phyloP scores from a whole-genome alignment of 1,140 invertebrate species.

The Drosophila miranda region DNA sequence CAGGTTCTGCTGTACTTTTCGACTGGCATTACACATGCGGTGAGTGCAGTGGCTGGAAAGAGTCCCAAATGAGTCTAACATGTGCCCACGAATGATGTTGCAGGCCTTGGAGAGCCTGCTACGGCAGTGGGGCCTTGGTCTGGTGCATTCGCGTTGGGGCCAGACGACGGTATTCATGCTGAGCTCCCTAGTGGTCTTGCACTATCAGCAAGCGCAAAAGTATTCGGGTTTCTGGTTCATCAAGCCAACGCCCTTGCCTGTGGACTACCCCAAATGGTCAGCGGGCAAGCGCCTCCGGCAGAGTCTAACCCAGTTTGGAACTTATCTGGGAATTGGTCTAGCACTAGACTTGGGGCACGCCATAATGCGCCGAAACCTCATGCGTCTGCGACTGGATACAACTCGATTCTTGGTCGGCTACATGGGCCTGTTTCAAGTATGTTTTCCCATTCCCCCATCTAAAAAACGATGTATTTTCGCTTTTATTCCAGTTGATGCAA shows the following conservation, averaged over 20 bases:
- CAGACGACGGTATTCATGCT: slow-evolving; percentile 58
- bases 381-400: slow-evolving; percentile 21
- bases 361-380: slow-evolving; percentile 2
- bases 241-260: slow-evolving; percentile 20
- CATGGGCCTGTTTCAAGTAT: slow-evolving; percentile 46
- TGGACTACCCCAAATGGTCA: slow-evolving; percentile 21
- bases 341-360: slow-evolving; percentile 37
- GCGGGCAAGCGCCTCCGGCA: slow-evolving; percentile 4
- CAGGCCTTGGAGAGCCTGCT: slow-evolving; percentile 43
- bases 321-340: slow-evolving; percentile 48
- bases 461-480: too few relatives aligned
- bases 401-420: slow-evolving; percentile 47
- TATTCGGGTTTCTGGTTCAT: slow-evolving; percentile 65
- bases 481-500: slow-evolving; percentile 31
- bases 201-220: slow-evolving; percentile 21
- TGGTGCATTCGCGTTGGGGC: slow-evolving; percentile 33
- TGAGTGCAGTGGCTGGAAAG: slow-evolving; percentile 15
- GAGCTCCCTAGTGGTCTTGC: slow-evolving; percentile 42
- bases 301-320: slow-evolving; percentile 26
- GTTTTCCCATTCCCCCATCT: neutral
- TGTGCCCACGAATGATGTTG: neutral
- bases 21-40: slow-evolving; percentile 42
- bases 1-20: slow-evolving; percentile 36
- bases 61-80: neutral
- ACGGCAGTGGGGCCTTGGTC: slow-evolving; percentile 23